phyloP scores from a whole-genome alignment of 2,888 invertebrate genomes.

The Metallyticus violacea region DNA sequence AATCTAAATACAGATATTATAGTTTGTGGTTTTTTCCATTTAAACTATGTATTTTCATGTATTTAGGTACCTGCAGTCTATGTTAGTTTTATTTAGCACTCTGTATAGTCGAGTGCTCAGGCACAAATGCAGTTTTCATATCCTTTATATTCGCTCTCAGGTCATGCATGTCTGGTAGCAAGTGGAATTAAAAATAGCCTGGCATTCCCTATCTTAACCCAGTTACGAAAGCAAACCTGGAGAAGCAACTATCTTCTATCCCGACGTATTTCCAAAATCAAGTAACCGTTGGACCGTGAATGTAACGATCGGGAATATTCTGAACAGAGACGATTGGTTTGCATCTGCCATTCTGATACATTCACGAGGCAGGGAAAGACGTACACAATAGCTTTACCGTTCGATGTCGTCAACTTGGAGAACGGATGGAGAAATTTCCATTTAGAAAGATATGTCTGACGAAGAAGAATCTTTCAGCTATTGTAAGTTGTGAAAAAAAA shows the following conservation, averaged over 20 bases:
- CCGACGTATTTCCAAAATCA: background rate
- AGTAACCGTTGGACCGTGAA: background rate
- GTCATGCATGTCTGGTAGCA: background rate
- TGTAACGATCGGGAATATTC: too few relatives aligned
- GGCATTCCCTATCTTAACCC: background rate
- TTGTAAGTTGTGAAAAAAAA: background rate
- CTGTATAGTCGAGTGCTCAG: too few relatives aligned
- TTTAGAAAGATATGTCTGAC: background rate
- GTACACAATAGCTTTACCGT: background rate
- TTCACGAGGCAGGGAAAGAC: background rate
- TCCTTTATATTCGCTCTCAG: background rate
- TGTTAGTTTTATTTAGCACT: too few relatives aligned
- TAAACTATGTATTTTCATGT: too few relatives aligned
- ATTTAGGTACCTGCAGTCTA: too few relatives aligned
- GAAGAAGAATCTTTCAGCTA: background rate
- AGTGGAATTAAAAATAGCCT: background rate
- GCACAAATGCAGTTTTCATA: background rate
- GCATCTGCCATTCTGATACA: background rate
- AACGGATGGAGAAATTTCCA: background rate
- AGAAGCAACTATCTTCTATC: background rate
- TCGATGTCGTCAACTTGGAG: background rate
- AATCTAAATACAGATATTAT: too few relatives aligned
- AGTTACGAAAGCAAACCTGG: background rate
- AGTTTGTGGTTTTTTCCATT: too few relatives aligned
- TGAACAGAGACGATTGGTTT: background rate